A percentile compares a stretch with the other conserved stretches of the same genome.
Conservation (phyloP, 92 coral and sea anemone genomes). For the Hydrozoanthus gracilis region DNA sequence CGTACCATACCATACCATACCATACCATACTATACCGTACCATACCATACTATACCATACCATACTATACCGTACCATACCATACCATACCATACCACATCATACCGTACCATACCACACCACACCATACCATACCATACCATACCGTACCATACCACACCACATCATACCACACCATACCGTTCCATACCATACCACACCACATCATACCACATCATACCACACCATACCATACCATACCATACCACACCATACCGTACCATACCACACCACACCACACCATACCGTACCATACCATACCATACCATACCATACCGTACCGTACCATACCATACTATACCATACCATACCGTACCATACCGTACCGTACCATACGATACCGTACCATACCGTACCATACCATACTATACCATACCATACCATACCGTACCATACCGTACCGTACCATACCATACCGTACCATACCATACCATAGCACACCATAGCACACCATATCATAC, state of each 20-base stretch:
- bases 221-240: slow-evolving; percentile 17
- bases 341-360: not conserved
- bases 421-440: not conserved
- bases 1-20: slow-evolving; percentile 36
- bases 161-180: slow-evolving; percentile 17
- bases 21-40: slow-evolving; percentile 39
- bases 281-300: not conserved
- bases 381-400: not conserved
- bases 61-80: slow-evolving; percentile 31
- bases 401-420: not conserved
- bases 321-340: not conserved
- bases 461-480: not conserved
- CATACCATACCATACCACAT: slow-evolving; percentile 31
- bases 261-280: too few relatives aligned
- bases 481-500: not conserved
- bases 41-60: slow-evolving; percentile 34
- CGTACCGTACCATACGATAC: not conserved
- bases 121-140: slow-evolving; percentile 21
- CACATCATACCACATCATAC: slow-evolving; percentile 2
- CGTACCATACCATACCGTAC: not conserved
- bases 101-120: slow-evolving; percentile 31
- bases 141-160: slow-evolving; percentile 9
- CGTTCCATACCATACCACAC: slow-evolving; percentile 21
- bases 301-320: not conserved
- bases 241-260: slow-evolving; percentile 11